phyloP scores from a whole-genome alignment of 2,113 vertebrate genomes.

The Anser cygnoides region DNA sequence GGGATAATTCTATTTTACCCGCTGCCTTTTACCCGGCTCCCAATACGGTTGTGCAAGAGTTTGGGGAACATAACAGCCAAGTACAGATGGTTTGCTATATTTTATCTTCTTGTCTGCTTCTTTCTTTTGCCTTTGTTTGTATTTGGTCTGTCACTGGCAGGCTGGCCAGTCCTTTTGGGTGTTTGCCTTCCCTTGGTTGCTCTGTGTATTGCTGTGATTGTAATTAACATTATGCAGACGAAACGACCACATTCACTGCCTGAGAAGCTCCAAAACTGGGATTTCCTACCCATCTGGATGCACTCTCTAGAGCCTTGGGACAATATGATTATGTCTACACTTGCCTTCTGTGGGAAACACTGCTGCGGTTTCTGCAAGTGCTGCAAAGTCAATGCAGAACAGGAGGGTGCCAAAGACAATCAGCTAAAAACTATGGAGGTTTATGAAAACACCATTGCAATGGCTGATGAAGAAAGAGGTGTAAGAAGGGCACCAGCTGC shows the following conservation, averaged over 20 bases:
- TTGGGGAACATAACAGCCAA: conserved; percentile 86
- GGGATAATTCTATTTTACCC: conserved; percentile 95
- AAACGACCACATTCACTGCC: conserved; percentile 78
- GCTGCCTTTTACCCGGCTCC: conserved; percentile 86
- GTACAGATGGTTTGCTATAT: conserved; percentile 93
- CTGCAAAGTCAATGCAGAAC: conserved; percentile 50
- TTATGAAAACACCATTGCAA: conserved; percentile 80
- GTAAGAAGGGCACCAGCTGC: not conserved
- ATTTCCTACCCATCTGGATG: conserved; percentile 88
- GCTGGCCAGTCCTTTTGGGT: conserved; percentile 89
- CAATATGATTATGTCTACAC: conserved; percentile 37
- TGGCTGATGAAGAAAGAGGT: conserved; percentile 64
- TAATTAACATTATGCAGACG: conserved; percentile 85
- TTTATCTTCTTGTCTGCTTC: conserved; percentile 91
- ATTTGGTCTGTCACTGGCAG: conserved; percentile 89
- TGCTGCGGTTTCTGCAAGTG: conserved; percentile 86
- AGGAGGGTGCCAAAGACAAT: conserved; percentile 50
- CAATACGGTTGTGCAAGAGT: conserved; percentile 86
- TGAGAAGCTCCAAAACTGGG: conserved; percentile 81
- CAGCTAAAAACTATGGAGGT: conserved; percentile 74
- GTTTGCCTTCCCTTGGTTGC: conserved; percentile 81
- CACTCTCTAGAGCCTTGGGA: conserved; percentile 92
- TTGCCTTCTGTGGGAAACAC: conserved; percentile 71
- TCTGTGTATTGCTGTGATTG: conserved; percentile 73
- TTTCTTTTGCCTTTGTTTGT: conserved; percentile 82